Conservation (phyloP, 2,797 vertebrate species). For the Aplochiton taeniatus region DNA sequence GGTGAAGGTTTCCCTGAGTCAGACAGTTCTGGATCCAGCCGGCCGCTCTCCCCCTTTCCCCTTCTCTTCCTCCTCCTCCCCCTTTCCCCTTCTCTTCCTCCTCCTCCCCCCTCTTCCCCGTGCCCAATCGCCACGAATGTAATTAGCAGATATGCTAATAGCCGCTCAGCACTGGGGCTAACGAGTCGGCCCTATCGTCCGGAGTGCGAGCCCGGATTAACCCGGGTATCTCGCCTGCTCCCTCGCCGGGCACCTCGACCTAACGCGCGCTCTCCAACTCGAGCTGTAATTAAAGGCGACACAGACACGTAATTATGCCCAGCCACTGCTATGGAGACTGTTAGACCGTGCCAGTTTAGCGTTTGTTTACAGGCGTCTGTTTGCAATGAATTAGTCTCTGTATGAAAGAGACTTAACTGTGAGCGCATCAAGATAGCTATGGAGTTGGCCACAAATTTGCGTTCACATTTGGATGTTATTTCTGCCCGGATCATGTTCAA, state of each 20-base stretch:
- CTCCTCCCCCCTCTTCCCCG: conserved; percentile 15
- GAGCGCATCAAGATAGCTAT: conserved; percentile 12
- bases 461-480: conserved; percentile 37
- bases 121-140: conserved; percentile 37
- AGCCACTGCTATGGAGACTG: conserved; percentile 34
- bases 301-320: conserved; percentile 61
- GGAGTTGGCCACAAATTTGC: conserved; percentile 24
- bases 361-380: conserved; percentile 1
- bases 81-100: no score
- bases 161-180: conserved; percentile 40
- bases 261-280: conserved; percentile 49
- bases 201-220: conserved; percentile 57
- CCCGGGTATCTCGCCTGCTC: conserved; percentile 47
- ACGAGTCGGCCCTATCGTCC: conserved; percentile 54
- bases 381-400: conserved; percentile 1
- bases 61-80: conserved; percentile 5
- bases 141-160: conserved; percentile 74
- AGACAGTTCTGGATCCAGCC: no score
- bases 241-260: conserved; percentile 15
- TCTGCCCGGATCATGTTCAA: no score
- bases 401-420: neutral
- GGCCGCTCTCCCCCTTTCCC: neutral
- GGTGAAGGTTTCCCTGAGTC: no score
- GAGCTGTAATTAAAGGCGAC: conserved; percentile 68
- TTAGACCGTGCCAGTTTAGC: neutral